Evolutionary conservation across 2,888 invertebrate species (phyloP).

Genomic region (Folsomia manolachei): DNA sequence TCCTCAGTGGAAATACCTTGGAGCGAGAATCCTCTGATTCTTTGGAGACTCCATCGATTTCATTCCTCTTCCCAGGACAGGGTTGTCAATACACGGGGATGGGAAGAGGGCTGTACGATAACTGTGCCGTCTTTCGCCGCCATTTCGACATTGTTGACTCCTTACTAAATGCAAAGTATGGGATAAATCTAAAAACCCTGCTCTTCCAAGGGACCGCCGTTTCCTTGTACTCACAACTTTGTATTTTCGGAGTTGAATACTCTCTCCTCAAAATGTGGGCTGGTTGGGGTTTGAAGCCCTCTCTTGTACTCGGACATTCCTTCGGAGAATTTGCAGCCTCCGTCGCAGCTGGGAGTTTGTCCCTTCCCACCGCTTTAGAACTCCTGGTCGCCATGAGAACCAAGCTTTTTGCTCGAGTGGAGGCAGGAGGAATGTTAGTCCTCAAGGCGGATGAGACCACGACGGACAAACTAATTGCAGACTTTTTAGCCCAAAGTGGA

Average conservation of each 20-base stretch:
- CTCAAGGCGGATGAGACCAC: background rate
- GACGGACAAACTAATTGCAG: background rate
- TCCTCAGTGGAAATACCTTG: background rate
- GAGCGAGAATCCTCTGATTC: background rate
- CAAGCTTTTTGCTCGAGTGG: conserved; percentile 1
- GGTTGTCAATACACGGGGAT: conserved; percentile 30
- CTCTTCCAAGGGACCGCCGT: background rate
- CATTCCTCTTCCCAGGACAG: conserved; percentile 22
- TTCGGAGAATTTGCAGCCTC: conserved; percentile 25
- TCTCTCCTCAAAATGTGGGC: conserved; percentile 17
- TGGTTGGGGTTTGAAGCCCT: conserved; percentile 16
- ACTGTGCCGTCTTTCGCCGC: conserved; percentile 24
- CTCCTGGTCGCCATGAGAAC: conserved; percentile 3
- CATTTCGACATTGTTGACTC: conserved; percentile 29
- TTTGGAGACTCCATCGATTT: background rate
- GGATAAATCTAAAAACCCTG: conserved; percentile 16
- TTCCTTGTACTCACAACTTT: conserved; percentile 3
- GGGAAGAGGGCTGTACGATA: conserved; percentile 28
- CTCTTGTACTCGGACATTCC: conserved; percentile 18
- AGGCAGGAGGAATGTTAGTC: conserved; percentile 16
- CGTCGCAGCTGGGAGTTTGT: conserved; percentile 5
- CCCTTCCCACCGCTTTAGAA: background rate
- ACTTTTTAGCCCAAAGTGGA: background rate
- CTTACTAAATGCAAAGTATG: conserved; percentile 15
- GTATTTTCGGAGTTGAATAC: conserved; percentile 17